phyloP scores from a whole-genome alignment of 37 sponge, comb jelly and placozoan genomes.

The Chondrilla cf. caribensis region DNA sequence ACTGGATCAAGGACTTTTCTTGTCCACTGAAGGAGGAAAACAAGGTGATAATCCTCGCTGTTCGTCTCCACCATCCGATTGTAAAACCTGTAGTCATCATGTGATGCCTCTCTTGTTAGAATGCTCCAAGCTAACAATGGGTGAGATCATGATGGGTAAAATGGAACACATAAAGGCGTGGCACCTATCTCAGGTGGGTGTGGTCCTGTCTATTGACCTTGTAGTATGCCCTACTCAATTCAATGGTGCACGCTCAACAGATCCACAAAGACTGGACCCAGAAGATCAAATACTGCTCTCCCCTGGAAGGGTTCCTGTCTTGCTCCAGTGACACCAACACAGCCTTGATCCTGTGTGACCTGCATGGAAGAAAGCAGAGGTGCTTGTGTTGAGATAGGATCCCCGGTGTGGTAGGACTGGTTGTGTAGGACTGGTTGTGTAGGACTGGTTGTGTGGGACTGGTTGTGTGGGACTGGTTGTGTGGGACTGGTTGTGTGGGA shows the following conservation, averaged over 20 bases:
- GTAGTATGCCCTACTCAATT: background rate
- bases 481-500: too few species aligned
- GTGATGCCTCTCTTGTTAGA: too few species aligned
- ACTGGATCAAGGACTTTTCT: slow-evolving; percentile 1
- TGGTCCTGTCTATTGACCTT: background rate
- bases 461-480: too few species aligned
- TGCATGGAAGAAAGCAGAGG: slow-evolving; percentile 41
- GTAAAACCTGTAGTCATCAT: background rate
- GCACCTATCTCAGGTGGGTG: slow-evolving; percentile 35
- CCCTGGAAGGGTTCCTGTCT: slow-evolving; percentile 66
- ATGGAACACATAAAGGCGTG: slow-evolving; percentile 10
- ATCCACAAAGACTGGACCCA: slow-evolving; percentile 86
- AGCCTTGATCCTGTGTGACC: slow-evolving; percentile 59
- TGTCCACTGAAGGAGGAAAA: slow-evolving; percentile 17
- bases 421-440: too few species aligned
- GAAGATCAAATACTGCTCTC: slow-evolving; percentile 72
- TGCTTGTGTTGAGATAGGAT: too few species aligned
- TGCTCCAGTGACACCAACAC: slow-evolving; percentile 69
- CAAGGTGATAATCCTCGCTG: slow-evolving; percentile 18
- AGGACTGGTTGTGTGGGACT: too few species aligned
- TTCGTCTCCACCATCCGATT: background rate
- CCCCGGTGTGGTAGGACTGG: too few species aligned
- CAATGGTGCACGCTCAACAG: slow-evolving; percentile 23
- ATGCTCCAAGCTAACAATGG: slow-evolving; percentile 20
- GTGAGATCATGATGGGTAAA: slow-evolving; percentile 36